Evolutionary conservation across 1,140 invertebrate genomes (phyloP), one percentile per base, ranked within the genome.

Genomic region (Radopholus similis): DNA sequence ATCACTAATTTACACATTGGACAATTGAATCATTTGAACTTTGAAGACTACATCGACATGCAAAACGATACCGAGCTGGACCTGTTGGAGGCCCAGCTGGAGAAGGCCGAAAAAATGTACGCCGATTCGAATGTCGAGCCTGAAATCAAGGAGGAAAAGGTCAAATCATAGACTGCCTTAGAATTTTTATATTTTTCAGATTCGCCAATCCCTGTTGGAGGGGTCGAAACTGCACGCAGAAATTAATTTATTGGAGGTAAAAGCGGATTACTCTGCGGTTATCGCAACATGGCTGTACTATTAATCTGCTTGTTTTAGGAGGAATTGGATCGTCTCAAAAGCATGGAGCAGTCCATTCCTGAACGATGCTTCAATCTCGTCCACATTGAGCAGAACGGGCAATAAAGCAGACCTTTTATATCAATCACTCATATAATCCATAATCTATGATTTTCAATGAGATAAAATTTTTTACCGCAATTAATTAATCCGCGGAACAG

Each of bases 321-420:
- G 8, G 70, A 70, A 18, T 2, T 72, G 11, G 42, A 2, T 18
- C 26, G 42, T 21, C 58, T 70, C 21, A 30, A 64, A 18, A 26
- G 21, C 3, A 72, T 70, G 28, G 38, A 35, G 4, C 67, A 70
- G 18, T 56, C 56, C 26, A 30, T 70, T 8, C 68, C 68, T 13
- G 38, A 37, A 21, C 56, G 60, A 34, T 70, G 68, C 55, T 72
- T 73, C 40, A 73, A 70, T 51, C 0, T 35, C 35, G 38, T 73
- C 5, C 44, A n/a, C 21, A n/a, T 70, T 23, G 70, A 74, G 64
- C 18, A 30, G 4, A 34, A 70, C 9, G 56, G 28, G n/a, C n/a
- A n/a, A n/a, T n/a, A n/a, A n/a, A n/a, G n/a, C n/a, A n/a, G n/a
- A n/a, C n/a, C n/a, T n/a, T n/a, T n/a, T n/a, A n/a, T n/a, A n/a